phyloP scores from a whole-genome alignment of 2,113 vertebrate genomes.

The human region GRCh38 chr2:80405501-80406000 shows the following conservation, averaged over 20 bases:
- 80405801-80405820: neutral
- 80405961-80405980: constrained; percentile 32
- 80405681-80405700: constrained; percentile 31
- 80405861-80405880: neutral
- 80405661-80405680: neutral
- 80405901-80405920: neutral
- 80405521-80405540: constrained; percentile 41
- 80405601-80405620: constrained; percentile 31
- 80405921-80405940: neutral
- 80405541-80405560: neutral
- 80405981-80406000: neutral
- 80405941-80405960: neutral
- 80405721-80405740: neutral
- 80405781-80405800: neutral
- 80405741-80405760: neutral
- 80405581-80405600: neutral
- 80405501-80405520: constrained; percentile 31
- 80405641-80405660: neutral
- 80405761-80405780: neutral
- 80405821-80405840: constrained; percentile 38
- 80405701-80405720: neutral
- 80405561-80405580: neutral
- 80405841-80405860: neutral
- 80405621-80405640: constrained; percentile 60
- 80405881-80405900: neutral